These are phyloP conservation scores for Sitobion miscanthi DNA, from an alignment of 1,140 invertebrate genomes.

Conservation along the genomic window DNA sequence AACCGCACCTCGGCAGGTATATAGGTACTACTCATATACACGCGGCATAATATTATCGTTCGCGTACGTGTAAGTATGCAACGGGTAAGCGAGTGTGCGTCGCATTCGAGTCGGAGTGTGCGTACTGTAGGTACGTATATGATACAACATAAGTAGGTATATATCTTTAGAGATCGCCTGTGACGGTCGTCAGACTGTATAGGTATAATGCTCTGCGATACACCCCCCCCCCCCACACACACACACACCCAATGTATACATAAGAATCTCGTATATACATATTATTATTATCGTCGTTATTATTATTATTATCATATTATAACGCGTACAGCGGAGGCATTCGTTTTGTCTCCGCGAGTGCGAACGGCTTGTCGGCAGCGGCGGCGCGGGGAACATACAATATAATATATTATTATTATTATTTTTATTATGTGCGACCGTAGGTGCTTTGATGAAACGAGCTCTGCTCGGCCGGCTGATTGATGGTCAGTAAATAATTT, in stretches of 20 bases:
- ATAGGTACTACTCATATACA: no score
- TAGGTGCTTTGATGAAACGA: slow-evolving; percentile 19
- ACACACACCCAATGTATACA: no score
- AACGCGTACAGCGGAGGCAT: no score
- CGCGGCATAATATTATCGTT: background rate
- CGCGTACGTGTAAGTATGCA: background rate
- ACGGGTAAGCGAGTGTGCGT: background rate
- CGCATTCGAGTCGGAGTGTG: background rate
- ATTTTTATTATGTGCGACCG: background rate
- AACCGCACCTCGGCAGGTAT: background rate
- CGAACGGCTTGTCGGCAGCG: background rate
- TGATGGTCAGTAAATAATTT: slow-evolving; percentile 17
- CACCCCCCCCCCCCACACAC: no score
- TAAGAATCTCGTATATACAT: no score
- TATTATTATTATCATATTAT: no score
- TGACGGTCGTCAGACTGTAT: no score
- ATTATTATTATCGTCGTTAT: no score
- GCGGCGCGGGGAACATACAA: background rate
- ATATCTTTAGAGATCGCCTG: background rate
- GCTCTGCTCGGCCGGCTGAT: background rate
- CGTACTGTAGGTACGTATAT: no score
- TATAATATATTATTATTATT: background rate
- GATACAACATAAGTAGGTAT: no score
- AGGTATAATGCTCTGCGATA: no score
- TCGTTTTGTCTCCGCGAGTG: background rate